Conservation (phyloP, 2,888 invertebrate species). For the Orthonevra nobilis region DNA sequence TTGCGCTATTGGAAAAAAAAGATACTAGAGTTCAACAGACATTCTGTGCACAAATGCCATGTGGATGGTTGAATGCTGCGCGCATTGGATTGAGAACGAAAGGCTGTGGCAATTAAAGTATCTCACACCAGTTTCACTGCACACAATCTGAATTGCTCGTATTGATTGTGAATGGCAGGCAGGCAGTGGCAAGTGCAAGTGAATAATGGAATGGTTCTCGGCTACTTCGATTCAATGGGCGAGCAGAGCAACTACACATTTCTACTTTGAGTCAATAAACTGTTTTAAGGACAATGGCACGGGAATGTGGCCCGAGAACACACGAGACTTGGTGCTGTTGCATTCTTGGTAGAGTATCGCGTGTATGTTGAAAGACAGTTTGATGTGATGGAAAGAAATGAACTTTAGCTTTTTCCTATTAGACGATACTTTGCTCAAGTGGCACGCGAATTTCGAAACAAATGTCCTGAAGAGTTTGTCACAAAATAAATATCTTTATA, state of each 20-base stretch:
- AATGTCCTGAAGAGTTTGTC: no score
- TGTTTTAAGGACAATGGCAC: slow-evolving; percentile 73
- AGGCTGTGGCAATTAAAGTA: slow-evolving; percentile 46
- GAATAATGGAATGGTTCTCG: slow-evolving; percentile 29
- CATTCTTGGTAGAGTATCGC: background rate
- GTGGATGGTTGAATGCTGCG: slow-evolving; percentile 9
- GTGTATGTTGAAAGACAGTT: no score
- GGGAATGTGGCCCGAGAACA: slow-evolving; percentile 43
- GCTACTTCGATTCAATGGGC: no score
- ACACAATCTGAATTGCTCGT: no score
- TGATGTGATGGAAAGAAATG: no score
- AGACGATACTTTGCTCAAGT: no score
- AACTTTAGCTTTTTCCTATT: no score
- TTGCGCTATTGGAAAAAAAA: slow-evolving; percentile 19
- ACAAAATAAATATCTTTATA: no score
- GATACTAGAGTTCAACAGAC: slow-evolving; percentile 29
- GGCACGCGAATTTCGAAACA: no score
- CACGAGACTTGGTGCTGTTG: background rate
- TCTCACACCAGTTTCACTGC: background rate
- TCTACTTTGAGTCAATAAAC: slow-evolving; percentile 73
- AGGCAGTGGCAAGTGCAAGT: slow-evolving; percentile 31
- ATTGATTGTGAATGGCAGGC: no score
- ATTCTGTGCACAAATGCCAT: slow-evolving; percentile 27
- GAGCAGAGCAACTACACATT: no score
- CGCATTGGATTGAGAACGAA: slow-evolving; percentile 48